Evolutionary conservation across 2,113 vertebrate genomes (phyloP).

Genomic region (Suricata suricatta): DNA sequence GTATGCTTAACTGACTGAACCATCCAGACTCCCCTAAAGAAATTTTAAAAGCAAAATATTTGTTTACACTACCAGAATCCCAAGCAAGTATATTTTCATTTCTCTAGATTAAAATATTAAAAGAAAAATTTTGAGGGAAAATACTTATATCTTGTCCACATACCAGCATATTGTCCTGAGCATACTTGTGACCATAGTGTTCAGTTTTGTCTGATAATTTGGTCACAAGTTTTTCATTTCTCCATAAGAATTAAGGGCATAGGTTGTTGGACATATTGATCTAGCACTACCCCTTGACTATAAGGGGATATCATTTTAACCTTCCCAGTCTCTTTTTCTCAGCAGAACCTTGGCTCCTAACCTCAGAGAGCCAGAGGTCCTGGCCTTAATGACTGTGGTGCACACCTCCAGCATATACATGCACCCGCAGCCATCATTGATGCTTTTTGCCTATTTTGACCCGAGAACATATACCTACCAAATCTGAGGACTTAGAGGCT

Average conservation of each 20-base stretch:
- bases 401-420: background rate
- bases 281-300: background rate
- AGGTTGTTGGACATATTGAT: background rate
- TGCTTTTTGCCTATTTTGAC: background rate
- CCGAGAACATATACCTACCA: background rate
- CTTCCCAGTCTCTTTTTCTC: background rate
- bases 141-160: background rate
- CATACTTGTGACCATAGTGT: background rate
- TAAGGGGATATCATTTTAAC: background rate
- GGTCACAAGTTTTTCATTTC: background rate
- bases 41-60: conserved; percentile 17
- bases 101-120: background rate
- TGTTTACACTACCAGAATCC: background rate
- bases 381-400: background rate
- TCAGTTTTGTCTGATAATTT: background rate
- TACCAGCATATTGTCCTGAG: background rate
- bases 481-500: background rate
- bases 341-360: background rate
- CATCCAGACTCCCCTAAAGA: background rate
- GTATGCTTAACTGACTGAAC: no score
- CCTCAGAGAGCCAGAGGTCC: background rate
- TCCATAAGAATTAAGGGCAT: background rate
- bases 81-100: conserved; percentile 4
- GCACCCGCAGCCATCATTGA: background rate
- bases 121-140: background rate